These are phyloP conservation scores for Acheta domesticus DNA, from an alignment of 2,888 invertebrate genomes.

Conservation along the genomic window DNA sequence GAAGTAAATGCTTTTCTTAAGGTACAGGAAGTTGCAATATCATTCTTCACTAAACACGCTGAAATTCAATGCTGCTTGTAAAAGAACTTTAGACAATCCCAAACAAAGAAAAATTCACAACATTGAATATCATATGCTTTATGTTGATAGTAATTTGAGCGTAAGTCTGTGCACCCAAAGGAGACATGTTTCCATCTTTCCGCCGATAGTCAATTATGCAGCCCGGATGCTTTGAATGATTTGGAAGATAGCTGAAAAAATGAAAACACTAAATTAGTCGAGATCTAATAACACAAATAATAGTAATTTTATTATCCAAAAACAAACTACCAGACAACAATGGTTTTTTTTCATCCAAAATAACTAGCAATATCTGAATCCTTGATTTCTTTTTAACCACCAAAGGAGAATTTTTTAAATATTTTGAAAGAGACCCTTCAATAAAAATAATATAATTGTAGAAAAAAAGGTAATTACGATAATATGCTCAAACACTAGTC, in stretches of 20 bases:
- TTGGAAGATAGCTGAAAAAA: slow-evolving; percentile 84
- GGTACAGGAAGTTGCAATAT: slow-evolving; percentile 10
- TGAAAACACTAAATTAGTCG: slow-evolving; percentile 25
- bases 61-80: not conserved
- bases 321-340: too few relatives aligned
- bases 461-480: too few relatives aligned
- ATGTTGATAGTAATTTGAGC: slow-evolving; percentile 10
- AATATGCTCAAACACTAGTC: too few relatives aligned
- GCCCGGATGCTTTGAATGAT: slow-evolving; percentile 92
- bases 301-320: too few relatives aligned
- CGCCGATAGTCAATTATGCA: slow-evolving; percentile 59
- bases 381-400: too few relatives aligned
- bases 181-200: not conserved
- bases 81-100: not conserved
- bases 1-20: slow-evolving; percentile 8
- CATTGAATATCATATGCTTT: not conserved
- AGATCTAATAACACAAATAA: too few relatives aligned
- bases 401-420: too few relatives aligned
- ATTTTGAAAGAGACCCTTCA: too few relatives aligned
- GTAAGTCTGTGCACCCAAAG: slow-evolving; percentile 18
- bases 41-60: not conserved
- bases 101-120: not conserved
- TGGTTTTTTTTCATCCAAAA: too few relatives aligned
- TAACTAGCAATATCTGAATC: too few relatives aligned
- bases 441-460: too few relatives aligned